Conservation (phyloP, 2,113 vertebrate species). For the Nestor notabilis region DNA sequence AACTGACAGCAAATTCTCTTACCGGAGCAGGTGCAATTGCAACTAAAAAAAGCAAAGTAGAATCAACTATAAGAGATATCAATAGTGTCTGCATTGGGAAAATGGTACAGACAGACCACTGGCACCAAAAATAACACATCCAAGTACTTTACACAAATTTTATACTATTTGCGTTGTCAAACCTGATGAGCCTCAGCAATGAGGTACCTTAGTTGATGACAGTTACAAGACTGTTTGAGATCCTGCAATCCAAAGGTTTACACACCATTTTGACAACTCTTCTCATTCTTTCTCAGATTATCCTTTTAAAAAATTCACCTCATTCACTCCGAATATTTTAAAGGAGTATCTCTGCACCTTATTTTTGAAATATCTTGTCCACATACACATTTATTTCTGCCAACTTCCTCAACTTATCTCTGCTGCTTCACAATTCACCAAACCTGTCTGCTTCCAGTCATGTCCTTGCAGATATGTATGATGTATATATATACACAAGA, state of each 20-base stretch:
- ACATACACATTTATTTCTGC: background rate
- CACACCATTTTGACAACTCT: background rate
- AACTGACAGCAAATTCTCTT: background rate
- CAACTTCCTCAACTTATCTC: background rate
- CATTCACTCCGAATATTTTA: background rate
- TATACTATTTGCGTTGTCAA: background rate
- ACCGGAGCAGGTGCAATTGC: background rate
- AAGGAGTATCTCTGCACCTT: background rate
- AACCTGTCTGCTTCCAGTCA: background rate
- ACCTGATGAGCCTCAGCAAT: background rate
- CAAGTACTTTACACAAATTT: background rate
- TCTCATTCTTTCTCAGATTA: background rate
- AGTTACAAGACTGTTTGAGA: background rate
- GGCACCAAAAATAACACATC: background rate
- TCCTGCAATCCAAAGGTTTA: background rate
- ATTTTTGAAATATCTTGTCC: background rate
- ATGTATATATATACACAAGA: background rate
- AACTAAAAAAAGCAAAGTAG: background rate
- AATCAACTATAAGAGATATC: background rate
- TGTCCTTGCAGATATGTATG: background rate
- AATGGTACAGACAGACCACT: rapidly evolving
- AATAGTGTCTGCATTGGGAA: background rate
- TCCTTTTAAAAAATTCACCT: background rate
- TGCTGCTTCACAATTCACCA: background rate
- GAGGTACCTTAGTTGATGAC: background rate